Base-by-base conservation (phyloP, 2,113 vertebrate species). In the Istiophorus platypterus region DNA sequence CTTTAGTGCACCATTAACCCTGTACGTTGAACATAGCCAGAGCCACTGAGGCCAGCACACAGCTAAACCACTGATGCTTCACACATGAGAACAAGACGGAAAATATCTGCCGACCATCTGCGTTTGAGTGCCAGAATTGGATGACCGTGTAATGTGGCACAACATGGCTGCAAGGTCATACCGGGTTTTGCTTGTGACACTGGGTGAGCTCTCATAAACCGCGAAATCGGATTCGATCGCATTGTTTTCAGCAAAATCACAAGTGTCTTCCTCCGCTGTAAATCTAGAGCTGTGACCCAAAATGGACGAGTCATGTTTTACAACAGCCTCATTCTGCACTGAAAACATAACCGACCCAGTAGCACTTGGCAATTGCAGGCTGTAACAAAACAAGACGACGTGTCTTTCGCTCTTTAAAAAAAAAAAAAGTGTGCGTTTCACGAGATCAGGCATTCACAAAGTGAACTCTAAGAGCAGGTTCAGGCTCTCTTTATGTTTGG, bases 81-180 rank as follows among this genome's bases (percentile, higher is more conserved):
- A 41, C 1, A 65, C 58, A 31, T n/a, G 39, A 78, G 66, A 80
- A 57, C 39, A 65, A 67, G 31, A 78, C 22, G 6, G 29, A 79
- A 34, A 67, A 56, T 61, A 78, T 56, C 58, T 64, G 79, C 73
- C 84, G 18, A 31, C 61, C 74, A 34, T 79, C 80, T 87, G 76
- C 72, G 37, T 85, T 78, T 34, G 34, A 68, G 72, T 87, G 76
- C 78, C 71, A 73, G 34, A 74, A 75, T 79, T 41, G 54, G 51
- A 76, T 78, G 76, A 80, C 27, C 11, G 31, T 66, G 82, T 52
- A 72, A 78, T 64, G 71, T 65, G 79, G 76, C 59, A 64, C 78
- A 86, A 88, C 84, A 78, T 83, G 84, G 82, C 85, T 88, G 81
- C 81, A 74, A 89, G 89, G 83, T 92, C 86, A 81, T 52, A 57